These are phyloP conservation scores for Tyria jacobaeae DNA, from an alignment of 2,888 invertebrate genomes.

Conservation along the genomic window DNA sequence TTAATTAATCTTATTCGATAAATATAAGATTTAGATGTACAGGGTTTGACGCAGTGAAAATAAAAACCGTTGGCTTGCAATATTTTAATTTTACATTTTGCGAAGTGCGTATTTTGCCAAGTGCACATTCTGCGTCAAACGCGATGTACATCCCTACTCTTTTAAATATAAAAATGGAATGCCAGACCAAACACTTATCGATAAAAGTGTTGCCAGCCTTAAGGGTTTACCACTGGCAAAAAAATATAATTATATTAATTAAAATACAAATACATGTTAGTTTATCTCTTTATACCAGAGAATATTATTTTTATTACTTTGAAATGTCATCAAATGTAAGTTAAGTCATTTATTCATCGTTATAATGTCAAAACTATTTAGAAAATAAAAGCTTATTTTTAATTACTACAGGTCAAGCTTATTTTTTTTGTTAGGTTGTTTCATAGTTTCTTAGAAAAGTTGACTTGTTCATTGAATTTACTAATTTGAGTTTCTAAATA, in stretches of 20 bases:
- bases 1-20: not conserved
- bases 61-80: too few species aligned
- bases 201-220: conserved; percentile 21
- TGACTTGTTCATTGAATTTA: too few species aligned
- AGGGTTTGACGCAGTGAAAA: too few species aligned
- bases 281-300: not conserved
- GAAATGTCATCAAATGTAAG: not conserved
- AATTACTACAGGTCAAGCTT: too few species aligned
- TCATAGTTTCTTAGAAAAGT: too few species aligned
- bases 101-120: too few species aligned
- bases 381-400: too few species aligned
- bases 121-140: too few species aligned
- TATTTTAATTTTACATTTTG: too few species aligned
- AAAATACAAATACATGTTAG: not conserved
- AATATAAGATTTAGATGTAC: not conserved
- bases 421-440: not conserved
- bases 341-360: not conserved
- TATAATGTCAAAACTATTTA: not conserved
- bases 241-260: not conserved
- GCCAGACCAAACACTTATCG: conserved; percentile 8
- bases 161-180: not conserved
- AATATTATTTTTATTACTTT: not conserved
- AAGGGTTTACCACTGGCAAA: conserved; percentile 27
- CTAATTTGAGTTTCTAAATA: too few species aligned
- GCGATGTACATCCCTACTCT: too few species aligned